Conservation (phyloP, 1,140 invertebrate species). For the Venturia canescens region DNA sequence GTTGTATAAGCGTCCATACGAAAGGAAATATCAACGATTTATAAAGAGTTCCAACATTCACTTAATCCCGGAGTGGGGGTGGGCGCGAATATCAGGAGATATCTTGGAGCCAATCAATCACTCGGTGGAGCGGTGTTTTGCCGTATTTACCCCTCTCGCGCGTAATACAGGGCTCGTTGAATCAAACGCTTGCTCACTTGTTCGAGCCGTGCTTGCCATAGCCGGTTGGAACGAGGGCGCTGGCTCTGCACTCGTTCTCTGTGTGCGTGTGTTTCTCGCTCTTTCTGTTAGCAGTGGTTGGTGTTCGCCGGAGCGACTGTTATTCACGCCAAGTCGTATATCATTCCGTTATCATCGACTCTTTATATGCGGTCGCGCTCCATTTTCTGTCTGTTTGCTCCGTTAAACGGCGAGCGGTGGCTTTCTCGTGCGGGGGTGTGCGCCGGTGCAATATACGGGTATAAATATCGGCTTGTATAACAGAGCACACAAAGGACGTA, state of each 20-base stretch:
- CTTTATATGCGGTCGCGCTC: constrained; percentile 78
- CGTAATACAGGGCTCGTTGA: constrained; percentile 57
- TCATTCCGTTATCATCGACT: constrained; percentile 79
- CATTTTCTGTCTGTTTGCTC: constrained; percentile 78
- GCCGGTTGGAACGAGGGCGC: constrained; percentile 11
- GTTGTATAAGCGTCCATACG: no score
- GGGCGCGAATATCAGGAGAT: constrained; percentile 74
- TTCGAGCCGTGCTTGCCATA: constrained; percentile 10
- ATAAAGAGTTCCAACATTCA: constrained; percentile 75
- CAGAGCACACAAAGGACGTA: constrained; percentile 13
- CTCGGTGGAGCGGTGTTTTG: constrained; percentile 48
- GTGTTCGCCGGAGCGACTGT: constrained; percentile 57
- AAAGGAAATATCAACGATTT: constrained; percentile 53
- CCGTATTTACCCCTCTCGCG: constrained; percentile 45
- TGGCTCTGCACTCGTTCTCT: constrained; percentile 49
- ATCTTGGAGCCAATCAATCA: constrained; percentile 76
- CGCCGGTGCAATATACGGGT: constrained; percentile 15
- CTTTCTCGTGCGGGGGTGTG: no score
- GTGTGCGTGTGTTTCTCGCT: constrained; percentile 51
- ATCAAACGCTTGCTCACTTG: constrained; percentile 48
- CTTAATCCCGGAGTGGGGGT: constrained; percentile 74
- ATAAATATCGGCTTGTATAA: neutral
- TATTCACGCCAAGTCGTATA: constrained; percentile 75
- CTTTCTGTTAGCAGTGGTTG: constrained; percentile 35
- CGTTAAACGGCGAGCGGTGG: constrained; percentile 69